Conservation (phyloP, 1,140 invertebrate species). For the Drosophila willistoni region DNA sequence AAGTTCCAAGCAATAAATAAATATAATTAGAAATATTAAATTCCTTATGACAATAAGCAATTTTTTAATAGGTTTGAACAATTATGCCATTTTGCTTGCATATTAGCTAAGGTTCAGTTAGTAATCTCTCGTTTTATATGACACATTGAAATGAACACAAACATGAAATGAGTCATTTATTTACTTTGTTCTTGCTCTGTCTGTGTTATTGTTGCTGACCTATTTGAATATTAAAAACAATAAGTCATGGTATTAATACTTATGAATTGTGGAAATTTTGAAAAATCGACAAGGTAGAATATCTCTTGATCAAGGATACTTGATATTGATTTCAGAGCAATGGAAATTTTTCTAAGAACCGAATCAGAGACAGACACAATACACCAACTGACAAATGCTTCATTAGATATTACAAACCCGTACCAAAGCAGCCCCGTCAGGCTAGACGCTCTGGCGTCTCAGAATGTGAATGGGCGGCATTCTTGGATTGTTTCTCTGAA, state of each 20-base stretch:
- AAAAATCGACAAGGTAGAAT: not conserved
- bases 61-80: too few species aligned
- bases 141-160: not conserved
- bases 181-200: not conserved
- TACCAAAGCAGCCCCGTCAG: constrained; percentile 18
- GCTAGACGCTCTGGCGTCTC: constrained; percentile 67
- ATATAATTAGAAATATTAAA: too few species aligned
- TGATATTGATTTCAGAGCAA: not conserved
- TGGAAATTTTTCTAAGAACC: constrained; percentile 14
- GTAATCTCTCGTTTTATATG: not conserved
- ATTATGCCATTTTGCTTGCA: constrained; percentile 13
- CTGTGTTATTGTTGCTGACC: constrained; percentile 35
- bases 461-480: constrained; percentile 48
- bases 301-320: not conserved
- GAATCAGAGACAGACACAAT: not conserved
- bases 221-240: constrained; percentile 34
- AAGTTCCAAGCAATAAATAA: not conserved
- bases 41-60: too few species aligned
- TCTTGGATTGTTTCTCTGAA: constrained; percentile 29
- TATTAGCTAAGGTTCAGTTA: not conserved
- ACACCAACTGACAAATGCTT: constrained; percentile 10
- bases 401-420: not conserved
- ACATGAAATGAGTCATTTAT: not conserved
- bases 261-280: not conserved
- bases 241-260: not conserved